Evolutionary conservation across 2,113 vertebrate species (phyloP).

Genomic region (Trogon melanurus): DNA sequence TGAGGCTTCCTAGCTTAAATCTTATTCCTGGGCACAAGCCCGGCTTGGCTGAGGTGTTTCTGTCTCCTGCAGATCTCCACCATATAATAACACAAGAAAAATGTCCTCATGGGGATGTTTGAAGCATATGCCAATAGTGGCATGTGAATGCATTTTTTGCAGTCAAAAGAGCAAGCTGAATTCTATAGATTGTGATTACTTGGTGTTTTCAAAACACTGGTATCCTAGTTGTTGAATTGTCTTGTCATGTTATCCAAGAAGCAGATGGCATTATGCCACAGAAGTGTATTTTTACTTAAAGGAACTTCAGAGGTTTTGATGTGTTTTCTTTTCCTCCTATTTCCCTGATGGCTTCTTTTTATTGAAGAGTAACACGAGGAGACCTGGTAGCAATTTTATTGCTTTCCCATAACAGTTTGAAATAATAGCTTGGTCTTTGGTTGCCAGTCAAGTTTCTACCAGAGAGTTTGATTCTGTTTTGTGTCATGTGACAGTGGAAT

Average conservation of each 20-base stretch:
- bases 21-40: not conserved
- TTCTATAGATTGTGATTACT: slow-evolving; percentile 59
- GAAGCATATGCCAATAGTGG: slow-evolving; percentile 38
- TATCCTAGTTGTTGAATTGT: slow-evolving; percentile 69
- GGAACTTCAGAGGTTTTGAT: slow-evolving; percentile 78
- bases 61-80: slow-evolving; percentile 23
- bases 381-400: slow-evolving; percentile 85
- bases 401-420: slow-evolving; percentile 79
- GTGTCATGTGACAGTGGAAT: slow-evolving; percentile 73
- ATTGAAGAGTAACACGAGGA: slow-evolving; percentile 83
- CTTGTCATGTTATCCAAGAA: slow-evolving; percentile 75
- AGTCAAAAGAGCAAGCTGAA: slow-evolving; percentile 54
- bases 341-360: slow-evolving; percentile 82
- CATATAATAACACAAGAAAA: slow-evolving; percentile 33
- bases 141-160: slow-evolving; percentile 31
- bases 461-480: slow-evolving; percentile 78
- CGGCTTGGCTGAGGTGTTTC: not conserved
- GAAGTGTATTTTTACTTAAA: slow-evolving; percentile 78
- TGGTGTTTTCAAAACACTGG: slow-evolving; percentile 64
- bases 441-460: slow-evolving; percentile 74
- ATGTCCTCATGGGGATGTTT: not conserved
- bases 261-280: slow-evolving; percentile 74
- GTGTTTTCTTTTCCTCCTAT: slow-evolving; percentile 79
- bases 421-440: slow-evolving; percentile 79
- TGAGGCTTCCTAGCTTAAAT: not conserved